phyloP scores from a whole-genome alignment of 2,113 vertebrate genomes.

The Thunnus thynnus region DNA sequence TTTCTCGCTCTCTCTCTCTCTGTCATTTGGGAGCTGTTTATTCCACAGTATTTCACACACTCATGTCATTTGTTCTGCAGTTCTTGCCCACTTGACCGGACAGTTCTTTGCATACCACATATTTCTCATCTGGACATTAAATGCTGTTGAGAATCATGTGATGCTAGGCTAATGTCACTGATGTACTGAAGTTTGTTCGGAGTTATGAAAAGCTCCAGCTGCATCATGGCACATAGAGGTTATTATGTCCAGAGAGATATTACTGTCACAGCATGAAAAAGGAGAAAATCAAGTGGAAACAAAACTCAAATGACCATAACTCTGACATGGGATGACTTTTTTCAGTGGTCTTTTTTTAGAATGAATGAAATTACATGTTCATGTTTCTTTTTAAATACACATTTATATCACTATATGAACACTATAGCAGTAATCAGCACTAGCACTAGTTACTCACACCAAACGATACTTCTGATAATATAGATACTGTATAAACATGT shows the following conservation, averaged over 20 bases:
- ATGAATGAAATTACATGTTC: neutral
- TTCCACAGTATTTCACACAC: slow-evolving; percentile 54
- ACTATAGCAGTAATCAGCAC: too few relatives aligned
- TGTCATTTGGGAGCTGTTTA: slow-evolving; percentile 16
- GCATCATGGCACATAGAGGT: neutral
- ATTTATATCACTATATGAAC: too few relatives aligned
- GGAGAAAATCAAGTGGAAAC: neutral
- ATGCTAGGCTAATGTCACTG: neutral
- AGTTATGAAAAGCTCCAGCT: neutral
- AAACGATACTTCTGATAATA: too few relatives aligned
- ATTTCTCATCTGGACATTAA: slow-evolving; percentile 40
- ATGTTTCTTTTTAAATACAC: neutral
- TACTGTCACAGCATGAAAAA: neutral
- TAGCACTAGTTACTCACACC: too few relatives aligned
- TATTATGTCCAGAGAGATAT: slow-evolving; percentile 12
- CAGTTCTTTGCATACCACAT: slow-evolving; percentile 47
- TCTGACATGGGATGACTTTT: neutral
- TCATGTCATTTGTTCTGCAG: slow-evolving; percentile 31
- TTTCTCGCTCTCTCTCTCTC: neutral
- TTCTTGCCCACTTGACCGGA: neutral
- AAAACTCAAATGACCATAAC: neutral
- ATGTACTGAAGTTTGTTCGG: neutral
- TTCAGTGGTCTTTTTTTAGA: neutral
- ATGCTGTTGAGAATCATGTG: slow-evolving; percentile 25
- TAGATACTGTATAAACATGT: too few relatives aligned